These are phyloP conservation scores for Melipona quadrifasciata DNA, from an alignment of 1,140 invertebrate genomes.

Conservation along the genomic window DNA sequence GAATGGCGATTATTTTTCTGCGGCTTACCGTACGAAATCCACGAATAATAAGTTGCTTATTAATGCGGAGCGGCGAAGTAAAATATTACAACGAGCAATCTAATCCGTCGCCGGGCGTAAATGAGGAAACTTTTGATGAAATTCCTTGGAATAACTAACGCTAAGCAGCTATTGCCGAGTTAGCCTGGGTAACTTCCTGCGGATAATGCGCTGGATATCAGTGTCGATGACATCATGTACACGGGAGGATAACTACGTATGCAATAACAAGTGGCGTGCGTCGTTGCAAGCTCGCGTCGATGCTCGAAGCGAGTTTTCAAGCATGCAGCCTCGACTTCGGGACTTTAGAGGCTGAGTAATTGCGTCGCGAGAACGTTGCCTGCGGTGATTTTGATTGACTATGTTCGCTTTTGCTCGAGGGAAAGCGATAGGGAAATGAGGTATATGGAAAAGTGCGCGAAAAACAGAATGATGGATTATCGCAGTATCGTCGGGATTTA, in stretches of 20 bases:
- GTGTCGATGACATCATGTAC: not conserved
- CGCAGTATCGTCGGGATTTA: too few species aligned
- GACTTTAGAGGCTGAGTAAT: not conserved
- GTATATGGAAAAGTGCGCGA: too few species aligned
- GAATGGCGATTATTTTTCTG: not conserved
- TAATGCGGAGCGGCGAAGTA: not conserved
- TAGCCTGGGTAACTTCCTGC: conserved; percentile 17
- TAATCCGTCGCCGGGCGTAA: conserved; percentile 39
- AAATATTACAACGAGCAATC: conserved; percentile 47
- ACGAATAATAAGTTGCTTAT: conserved; percentile 31
- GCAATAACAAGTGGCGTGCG: conserved; percentile 5
- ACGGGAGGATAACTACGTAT: conserved; percentile 1
- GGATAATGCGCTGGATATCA: conserved; percentile 27
- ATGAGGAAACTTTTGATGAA: conserved; percentile 52
- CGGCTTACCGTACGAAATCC: not conserved
- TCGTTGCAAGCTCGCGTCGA: conserved; percentile 1
- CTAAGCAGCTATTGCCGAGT: conserved; percentile 15
- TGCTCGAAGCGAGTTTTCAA: not conserved
- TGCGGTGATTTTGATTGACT: not conserved
- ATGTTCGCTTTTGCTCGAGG: too few species aligned
- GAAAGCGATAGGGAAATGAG: not conserved
- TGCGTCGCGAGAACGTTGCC: not conserved
- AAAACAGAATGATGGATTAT: not conserved
- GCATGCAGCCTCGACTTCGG: too few species aligned
- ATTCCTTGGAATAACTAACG: conserved; percentile 42